Evolutionary conservation across 1,140 invertebrate species (phyloP), one percentile per base, ranked within the genome.

Genomic region (Zaprionus inermis): DNA sequence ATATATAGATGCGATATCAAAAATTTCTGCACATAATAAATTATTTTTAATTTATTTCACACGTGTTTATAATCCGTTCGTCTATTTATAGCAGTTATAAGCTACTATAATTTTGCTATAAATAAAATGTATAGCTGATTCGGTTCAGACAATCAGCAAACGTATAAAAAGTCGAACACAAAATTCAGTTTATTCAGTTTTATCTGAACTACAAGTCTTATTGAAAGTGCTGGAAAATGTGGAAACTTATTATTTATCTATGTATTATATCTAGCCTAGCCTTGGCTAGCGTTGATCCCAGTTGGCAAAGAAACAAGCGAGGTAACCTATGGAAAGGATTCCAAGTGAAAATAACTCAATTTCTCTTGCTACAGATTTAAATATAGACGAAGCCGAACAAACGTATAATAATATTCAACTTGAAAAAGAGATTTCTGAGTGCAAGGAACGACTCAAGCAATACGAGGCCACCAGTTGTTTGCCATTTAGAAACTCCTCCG

Each of bases 381-480:
- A 2, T 2, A 38, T 2, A n/a, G 36, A 38, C 2, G 14, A 38
- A 38, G 14, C 5, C 2, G 0, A n/a, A n/a, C 14, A 38, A n/a
- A 7, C 5, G 5, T n/a, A 38, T 7, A 38, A n/a, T 38, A 7
- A 7, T 7, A 7, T 38, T 14, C 14, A 38, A 38, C 36, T 38
- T n/a, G 14, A 38, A 5, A 38, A n/a, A 38, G 36, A 38, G 36
- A n/a, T 38, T 14, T 7, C 36, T 2, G 14, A 59, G n/a, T 30
- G 41, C 28, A 46, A 22, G n/a, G 2, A 46, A 10, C 22, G 4
- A 16, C 12, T 30, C 5, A 5, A 14, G 5, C 3, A 59, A 28
- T 59, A 28, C 11, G 38, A 44, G n/a, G 41, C 24, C 24, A 11
- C 56, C 5, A 59, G 46, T 30, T 69, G 57, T 54, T n/a, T 60